Evolutionary conservation across 2,797 vertebrate species (phyloP).

Genomic region (Pempheris klunzingeri): DNA sequence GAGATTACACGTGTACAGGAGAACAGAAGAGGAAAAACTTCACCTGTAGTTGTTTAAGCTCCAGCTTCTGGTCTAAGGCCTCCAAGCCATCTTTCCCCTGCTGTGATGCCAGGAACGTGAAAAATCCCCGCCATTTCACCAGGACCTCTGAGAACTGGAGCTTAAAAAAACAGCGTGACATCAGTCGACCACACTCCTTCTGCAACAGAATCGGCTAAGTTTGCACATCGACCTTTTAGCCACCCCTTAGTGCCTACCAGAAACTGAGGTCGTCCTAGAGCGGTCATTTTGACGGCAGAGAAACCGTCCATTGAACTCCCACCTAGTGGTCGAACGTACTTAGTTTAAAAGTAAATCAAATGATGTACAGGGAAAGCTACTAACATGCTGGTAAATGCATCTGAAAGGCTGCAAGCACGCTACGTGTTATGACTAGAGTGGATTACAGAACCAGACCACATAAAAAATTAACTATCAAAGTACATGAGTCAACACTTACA

Average conservation of each 20-base stretch:
- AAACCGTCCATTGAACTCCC: conserved; percentile 90
- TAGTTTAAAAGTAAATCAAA: conserved; percentile 18
- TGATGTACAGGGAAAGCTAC: neutral
- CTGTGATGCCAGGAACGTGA: conserved; percentile 88
- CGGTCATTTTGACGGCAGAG: conserved; percentile 93
- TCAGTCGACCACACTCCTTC: conserved; percentile 26
- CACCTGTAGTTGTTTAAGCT: conserved; percentile 90
- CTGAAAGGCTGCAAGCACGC: neutral
- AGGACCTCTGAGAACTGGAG: conserved; percentile 92
- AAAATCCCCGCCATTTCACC: conserved; percentile 92
- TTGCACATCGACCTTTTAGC: conserved; percentile 28
- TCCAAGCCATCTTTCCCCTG: conserved; percentile 85
- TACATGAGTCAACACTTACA: neutral
- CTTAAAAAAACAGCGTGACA: conserved; percentile 70
- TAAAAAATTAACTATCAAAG: neutral
- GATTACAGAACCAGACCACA: neutral
- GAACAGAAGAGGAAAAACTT: neutral
- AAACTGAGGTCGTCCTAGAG: conserved; percentile 92
- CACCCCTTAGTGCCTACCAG: conserved; percentile 84
- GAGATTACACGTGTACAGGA: neutral
- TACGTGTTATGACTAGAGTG: neutral
- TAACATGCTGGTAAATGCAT: neutral
- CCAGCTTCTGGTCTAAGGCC: conserved; percentile 87
- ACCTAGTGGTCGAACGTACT: conserved; percentile 75
- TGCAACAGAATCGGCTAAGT: conserved; percentile 13